A percentile compares a stretch with the other conserved stretches of the same genome.
Conservation (phyloP, 2,797 vertebrate genomes). For the Manis pentadactyla region DNA sequence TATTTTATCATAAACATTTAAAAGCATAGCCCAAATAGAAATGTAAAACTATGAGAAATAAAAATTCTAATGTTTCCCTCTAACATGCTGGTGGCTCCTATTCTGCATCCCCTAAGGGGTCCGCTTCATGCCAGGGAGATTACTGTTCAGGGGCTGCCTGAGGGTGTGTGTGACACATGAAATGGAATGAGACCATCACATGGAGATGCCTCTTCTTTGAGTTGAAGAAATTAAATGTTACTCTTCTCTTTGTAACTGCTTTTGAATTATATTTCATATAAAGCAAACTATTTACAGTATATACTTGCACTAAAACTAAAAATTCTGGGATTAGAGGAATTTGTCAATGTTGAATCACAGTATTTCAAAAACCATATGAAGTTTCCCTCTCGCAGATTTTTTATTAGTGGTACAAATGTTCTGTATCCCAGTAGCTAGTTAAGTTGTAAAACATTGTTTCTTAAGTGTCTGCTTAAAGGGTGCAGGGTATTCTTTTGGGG, state of each 20-base stretch:
- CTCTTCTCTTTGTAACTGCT: background rate
- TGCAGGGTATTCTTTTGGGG: background rate
- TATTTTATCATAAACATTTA: background rate
- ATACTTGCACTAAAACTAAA: background rate
- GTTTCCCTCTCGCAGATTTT: background rate
- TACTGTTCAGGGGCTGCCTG: background rate
- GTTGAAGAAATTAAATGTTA: background rate
- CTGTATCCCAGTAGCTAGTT: background rate
- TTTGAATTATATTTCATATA: background rate
- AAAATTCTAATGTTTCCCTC: background rate
- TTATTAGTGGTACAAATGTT: background rate
- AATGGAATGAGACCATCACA: background rate
- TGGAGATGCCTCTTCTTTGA: background rate
- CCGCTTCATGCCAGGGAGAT: background rate
- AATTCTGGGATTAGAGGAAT: background rate
- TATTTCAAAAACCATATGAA: background rate
- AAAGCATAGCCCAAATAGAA: background rate
- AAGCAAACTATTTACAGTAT: background rate
- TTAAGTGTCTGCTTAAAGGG: background rate
- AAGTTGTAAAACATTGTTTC: background rate
- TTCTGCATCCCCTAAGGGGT: background rate
- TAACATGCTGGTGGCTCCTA: fast-evolving
- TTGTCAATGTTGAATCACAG: background rate
- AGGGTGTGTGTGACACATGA: background rate
- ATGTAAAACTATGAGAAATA: background rate